phyloP scores from a whole-genome alignment of 2,113 vertebrate genomes.

The Lagopus muta region DNA sequence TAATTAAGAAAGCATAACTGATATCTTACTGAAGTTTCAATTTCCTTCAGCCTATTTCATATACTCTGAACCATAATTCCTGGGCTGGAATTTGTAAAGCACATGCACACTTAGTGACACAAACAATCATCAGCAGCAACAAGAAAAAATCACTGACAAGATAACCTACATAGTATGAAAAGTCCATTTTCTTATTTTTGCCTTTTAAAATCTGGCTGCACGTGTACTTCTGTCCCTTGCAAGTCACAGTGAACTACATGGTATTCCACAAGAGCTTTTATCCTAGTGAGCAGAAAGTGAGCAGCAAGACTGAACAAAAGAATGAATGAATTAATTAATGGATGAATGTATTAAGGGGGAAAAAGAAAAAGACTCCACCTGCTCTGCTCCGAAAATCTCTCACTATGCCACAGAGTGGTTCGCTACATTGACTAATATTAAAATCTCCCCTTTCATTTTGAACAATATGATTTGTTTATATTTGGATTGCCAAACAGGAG shows the following conservation, averaged over 20 bases:
- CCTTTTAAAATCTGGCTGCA: background rate
- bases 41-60: background rate
- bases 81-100: background rate
- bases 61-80: background rate
- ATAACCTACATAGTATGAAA: background rate
- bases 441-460: background rate
- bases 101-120: background rate
- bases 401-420: background rate
- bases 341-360: conserved; percentile 47
- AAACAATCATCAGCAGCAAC: too few relatives aligned
- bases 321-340: conserved; percentile 63
- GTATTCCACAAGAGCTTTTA: conserved; percentile 40
- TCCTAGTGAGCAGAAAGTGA: conserved; percentile 57
- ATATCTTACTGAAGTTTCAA: background rate
- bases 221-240: background rate
- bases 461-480: background rate
- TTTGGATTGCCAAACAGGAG: background rate
- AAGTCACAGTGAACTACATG: conserved; percentile 22
- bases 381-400: conserved; percentile 60
- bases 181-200: background rate
- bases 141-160: background rate
- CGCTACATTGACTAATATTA: background rate
- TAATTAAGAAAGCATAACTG: background rate
- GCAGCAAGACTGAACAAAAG: conserved; percentile 67
- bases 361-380: conserved; percentile 59